Evolutionary conservation across 2,797 vertebrate genomes (phyloP).

Genomic region (Carduelis carduelis): DNA sequence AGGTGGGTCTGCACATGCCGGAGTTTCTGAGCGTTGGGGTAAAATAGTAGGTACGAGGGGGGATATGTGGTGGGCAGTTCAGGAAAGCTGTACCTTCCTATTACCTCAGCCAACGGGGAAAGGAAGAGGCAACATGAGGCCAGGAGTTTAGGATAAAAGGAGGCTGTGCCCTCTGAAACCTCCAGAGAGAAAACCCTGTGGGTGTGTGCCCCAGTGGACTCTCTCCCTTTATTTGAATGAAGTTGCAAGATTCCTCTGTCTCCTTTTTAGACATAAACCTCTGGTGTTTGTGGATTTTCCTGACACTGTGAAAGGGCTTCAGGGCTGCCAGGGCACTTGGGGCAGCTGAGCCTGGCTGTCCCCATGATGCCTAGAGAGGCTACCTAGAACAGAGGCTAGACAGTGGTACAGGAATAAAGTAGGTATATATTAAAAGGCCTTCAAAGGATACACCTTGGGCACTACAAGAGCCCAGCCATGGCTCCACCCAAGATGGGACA

Average conservation of each 20-base stretch:
- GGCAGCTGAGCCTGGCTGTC: neutral
- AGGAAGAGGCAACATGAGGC: neutral
- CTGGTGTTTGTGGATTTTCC: neutral
- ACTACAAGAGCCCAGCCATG: neutral
- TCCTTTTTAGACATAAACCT: neutral
- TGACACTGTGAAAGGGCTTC: neutral
- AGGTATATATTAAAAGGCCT: neutral
- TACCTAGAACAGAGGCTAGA: neutral
- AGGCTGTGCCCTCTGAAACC: fast-evolving
- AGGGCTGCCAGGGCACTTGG: fast-evolving
- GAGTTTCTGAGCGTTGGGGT: neutral
- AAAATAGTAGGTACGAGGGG: neutral
- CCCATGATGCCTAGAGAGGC: neutral
- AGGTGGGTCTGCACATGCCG: too few species aligned
- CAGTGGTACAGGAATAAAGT: neutral
- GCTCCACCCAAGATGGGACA: neutral
- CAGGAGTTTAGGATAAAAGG: neutral
- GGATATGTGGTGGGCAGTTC: fast-evolving
- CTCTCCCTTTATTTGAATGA: neutral
- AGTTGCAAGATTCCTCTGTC: neutral
- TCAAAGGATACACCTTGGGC: neutral
- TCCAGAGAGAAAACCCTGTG: fast-evolving
- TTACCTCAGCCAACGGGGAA: neutral
- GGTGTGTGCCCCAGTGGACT: fast-evolving
- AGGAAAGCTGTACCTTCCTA: neutral